Percentiles rank a stretch among this genome's conserved stretches.
Conservation (phyloP, 2,888 invertebrate genomes). For the Drosophila pseudotakahashii region DNA sequence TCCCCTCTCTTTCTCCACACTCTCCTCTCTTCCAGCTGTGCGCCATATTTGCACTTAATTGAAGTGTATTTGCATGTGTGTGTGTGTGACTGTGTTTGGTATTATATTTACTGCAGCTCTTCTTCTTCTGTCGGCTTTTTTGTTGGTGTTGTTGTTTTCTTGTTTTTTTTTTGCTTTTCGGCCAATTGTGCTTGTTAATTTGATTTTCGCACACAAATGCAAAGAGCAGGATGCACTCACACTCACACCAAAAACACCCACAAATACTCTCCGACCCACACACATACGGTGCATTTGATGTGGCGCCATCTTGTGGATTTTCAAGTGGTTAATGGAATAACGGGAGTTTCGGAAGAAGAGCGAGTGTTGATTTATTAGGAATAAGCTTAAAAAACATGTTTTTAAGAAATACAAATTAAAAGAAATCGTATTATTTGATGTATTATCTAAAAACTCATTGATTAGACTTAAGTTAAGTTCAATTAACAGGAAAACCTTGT, state of each 20-base stretch:
- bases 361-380: constrained; percentile 5
- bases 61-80: constrained; percentile 56
- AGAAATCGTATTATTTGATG: no score
- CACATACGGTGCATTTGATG: constrained; percentile 1
- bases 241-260: neutral
- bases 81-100: constrained; percentile 27
- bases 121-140: constrained; percentile 20
- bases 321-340: constrained; percentile 54
- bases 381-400: no score
- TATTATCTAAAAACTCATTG: no score
- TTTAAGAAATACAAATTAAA: no score
- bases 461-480: neutral
- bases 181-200: constrained; percentile 81
- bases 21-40: constrained; percentile 54
- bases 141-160: constrained; percentile 6
- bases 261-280: no score
- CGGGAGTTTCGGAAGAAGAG: constrained; percentile 11
- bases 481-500: no score
- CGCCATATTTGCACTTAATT: constrained; percentile 81
- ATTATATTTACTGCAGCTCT: constrained; percentile 65
- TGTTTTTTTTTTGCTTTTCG: constrained; percentile 38
- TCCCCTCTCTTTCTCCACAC: neutral
- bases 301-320: constrained; percentile 69
- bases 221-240: constrained; percentile 18
- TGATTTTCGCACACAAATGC: constrained; percentile 65